Evolutionary conservation across 2,113 vertebrate genomes (phyloP), one percentile per base, ranked within the genome.

Genomic region (Otus sunia): DNA sequence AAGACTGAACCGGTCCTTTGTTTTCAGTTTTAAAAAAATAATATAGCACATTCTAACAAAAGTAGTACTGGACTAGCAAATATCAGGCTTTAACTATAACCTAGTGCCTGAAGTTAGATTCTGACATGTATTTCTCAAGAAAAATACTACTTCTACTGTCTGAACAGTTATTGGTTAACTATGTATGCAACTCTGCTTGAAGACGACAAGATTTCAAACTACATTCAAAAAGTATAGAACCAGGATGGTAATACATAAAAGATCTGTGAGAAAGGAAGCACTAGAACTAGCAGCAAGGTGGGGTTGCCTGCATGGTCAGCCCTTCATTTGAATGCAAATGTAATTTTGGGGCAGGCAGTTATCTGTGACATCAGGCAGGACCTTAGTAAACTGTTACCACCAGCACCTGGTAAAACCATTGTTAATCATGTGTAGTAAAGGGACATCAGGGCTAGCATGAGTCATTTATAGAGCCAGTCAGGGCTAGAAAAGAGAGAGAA

Each of bases 291-390:
- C 97, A 96, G 96, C 96, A 97, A 98, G 98, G 98, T 98, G 98
- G 98, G 96, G 97, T 98, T 97, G 94, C 96, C 96, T 95, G 97
- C 97, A 96, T 96, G 92, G 94, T 92, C 97, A 95, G 96, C 95
- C 97, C 97, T 96, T 98, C 98, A 99, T 99, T 99, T 98, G 98
- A 98, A 99, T 99, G 99, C 98, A 99, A 99, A 99, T 99, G 97
- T 92, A 92, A 92, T 92, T 97, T 94, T 97, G 98, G 98, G 98
- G 98, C 97, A 98, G 98, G 98, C 98, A 98, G 97, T 97, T 88
- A 98, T 97, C 98, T 97, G 95, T 99, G 98, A 98, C 99, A 98
- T 99, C 98, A 98, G 98, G 97, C 92, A 97, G 98, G 97, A 88
- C 98, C 97, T 97, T 96, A 98, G 98, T 98, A 98, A 98, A 98